A percentile compares a stretch with the other conserved stretches of the same genome.
phyloP scores from a whole-genome alignment of 2,888 invertebrate genomes.

The Habroteleia sp. region DNA sequence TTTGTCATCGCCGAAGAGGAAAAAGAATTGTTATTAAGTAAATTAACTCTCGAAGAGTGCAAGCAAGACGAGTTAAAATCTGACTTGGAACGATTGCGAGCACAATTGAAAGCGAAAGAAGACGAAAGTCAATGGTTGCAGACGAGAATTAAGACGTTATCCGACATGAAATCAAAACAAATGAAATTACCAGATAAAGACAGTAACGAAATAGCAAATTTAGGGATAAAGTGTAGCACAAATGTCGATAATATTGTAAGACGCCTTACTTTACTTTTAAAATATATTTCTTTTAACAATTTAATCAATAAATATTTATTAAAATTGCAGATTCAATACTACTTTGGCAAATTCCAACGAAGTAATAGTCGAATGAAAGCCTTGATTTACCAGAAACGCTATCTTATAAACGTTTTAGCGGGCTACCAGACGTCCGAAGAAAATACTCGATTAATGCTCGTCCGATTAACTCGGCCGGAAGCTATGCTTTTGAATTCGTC shows the following conservation, averaged over 20 bases:
- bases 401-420: constrained; percentile 87
- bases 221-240: constrained; percentile 17
- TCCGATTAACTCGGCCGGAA: constrained; percentile 79
- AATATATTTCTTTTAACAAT: no score
- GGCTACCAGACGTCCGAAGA: constrained; percentile 83
- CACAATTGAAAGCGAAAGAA: constrained; percentile 82
- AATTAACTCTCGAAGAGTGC: constrained; percentile 71
- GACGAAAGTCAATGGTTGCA: constrained; percentile 83
- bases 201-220: constrained; percentile 65
- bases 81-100: constrained; percentile 81
- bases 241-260: constrained; percentile 38
- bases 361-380: constrained; percentile 94
- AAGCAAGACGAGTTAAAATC: constrained; percentile 82
- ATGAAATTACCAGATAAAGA: constrained; percentile 75
- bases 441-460: constrained; percentile 80
- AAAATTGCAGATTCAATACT: constrained; percentile 82
- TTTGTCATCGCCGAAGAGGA: constrained; percentile 82
- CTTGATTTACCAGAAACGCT: constrained; percentile 94
- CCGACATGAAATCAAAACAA: constrained; percentile 84
- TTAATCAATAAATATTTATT: constrained; percentile 3
- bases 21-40: constrained; percentile 79
- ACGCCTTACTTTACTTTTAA: no score
- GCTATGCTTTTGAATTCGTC: constrained; percentile 69
- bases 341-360: constrained; percentile 87
- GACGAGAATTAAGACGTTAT: constrained; percentile 74